phyloP scores from a whole-genome alignment of 2,797 vertebrate genomes.

The Labeo calbasu region DNA sequence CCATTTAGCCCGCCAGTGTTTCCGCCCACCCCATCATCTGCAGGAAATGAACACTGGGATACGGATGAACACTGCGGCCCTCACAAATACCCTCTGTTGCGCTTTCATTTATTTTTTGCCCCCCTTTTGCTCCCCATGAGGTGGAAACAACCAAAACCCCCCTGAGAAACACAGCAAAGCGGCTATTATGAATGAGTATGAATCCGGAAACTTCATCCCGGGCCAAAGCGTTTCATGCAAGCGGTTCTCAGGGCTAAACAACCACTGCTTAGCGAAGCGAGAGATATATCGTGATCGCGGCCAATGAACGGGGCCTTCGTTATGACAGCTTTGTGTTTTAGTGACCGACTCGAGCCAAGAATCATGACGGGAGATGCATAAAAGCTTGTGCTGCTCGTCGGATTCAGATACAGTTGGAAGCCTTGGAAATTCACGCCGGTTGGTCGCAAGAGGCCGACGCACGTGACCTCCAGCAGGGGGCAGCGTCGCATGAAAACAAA shows the following conservation, averaged over 20 bases:
- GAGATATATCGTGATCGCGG: background rate
- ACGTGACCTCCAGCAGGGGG: conserved; percentile 42
- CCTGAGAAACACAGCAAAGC: conserved; percentile 20
- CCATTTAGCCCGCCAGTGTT: background rate
- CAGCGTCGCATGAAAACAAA: conserved; percentile 8
- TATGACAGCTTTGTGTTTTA: conserved; percentile 29
- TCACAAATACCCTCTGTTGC: conserved; percentile 33
- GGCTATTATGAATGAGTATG: conserved; percentile 29
- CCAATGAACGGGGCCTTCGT: background rate
- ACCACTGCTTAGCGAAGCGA: conserved; percentile 10
- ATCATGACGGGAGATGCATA: background rate
- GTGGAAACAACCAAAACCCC: conserved; percentile 24
- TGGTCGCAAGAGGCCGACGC: background rate
- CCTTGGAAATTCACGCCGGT: background rate
- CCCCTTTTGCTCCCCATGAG: conserved; percentile 19
- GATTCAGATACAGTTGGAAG: background rate
- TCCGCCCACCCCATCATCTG: background rate
- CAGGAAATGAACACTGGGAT: conserved; percentile 50
- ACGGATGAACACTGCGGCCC: background rate
- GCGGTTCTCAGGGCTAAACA: conserved; percentile 1
- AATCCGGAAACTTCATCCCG: conserved; percentile 49
- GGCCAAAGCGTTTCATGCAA: conserved; percentile 26
- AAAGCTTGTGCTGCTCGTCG: background rate
- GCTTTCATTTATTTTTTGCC: conserved; percentile 2
- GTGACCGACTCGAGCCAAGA: background rate